These are phyloP conservation scores for Hippoglossus stenolepis DNA, from an alignment of 2,113 vertebrate genomes.

Conservation along the genomic window DNA sequence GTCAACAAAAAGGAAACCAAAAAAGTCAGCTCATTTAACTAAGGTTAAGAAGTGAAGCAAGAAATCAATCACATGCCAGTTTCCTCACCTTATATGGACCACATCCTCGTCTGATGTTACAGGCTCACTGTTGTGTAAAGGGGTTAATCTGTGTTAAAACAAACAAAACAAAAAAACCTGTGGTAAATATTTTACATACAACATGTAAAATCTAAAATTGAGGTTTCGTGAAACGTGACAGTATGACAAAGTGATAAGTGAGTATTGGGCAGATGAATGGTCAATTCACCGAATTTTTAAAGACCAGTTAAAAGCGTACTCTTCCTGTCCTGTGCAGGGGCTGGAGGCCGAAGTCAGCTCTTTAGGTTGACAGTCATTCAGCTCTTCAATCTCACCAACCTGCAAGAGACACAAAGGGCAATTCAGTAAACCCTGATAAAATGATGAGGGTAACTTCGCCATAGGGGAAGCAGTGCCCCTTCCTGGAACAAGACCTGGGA, in stretches of 20 bases:
- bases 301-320: background rate
- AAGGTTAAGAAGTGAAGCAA: background rate
- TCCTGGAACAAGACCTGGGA: too few species aligned
- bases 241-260: background rate
- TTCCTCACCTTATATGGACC: conserved; percentile 4
- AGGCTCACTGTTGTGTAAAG: background rate
- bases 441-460: too few species aligned
- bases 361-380: background rate
- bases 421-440: too few species aligned
- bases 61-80: background rate
- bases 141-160: background rate
- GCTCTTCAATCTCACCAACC: conserved; percentile 19
- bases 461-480: too few species aligned
- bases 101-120: background rate
- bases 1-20: background rate
- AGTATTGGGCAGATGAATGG: background rate
- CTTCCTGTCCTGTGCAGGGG: conserved; percentile 7
- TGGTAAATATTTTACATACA: background rate
- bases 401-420: background rate
- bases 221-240: background rate
- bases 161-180: background rate
- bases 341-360: background rate
- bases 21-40: background rate
- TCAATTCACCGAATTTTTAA: background rate
- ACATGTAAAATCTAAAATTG: background rate